phyloP scores from a whole-genome alignment of 2,113 vertebrate species.

The Callocephalon fimbriatum region DNA sequence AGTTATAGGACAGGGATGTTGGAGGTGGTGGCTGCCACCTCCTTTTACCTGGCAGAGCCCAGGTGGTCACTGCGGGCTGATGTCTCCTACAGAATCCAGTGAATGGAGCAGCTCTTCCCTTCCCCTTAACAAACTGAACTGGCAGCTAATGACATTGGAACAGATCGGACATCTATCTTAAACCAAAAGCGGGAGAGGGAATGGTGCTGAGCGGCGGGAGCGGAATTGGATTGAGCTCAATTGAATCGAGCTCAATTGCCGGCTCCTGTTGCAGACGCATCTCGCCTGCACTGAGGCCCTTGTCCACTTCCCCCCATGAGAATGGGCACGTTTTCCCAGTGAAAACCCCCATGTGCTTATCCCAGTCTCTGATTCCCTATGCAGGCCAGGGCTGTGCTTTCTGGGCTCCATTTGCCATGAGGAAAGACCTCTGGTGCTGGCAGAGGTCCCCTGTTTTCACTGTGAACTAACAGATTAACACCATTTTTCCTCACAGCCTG shows the following conservation, averaged over 20 bases:
- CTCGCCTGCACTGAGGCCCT: rapidly evolving
- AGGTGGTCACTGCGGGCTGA: rapidly evolving
- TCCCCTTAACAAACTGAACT: background rate
- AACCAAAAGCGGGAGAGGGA: background rate
- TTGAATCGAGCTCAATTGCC: rapidly evolving
- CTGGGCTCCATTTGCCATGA: background rate
- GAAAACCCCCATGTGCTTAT: rapidly evolving
- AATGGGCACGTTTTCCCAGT: rapidly evolving
- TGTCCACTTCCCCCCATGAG: rapidly evolving
- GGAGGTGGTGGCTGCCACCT: background rate
- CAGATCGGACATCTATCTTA: background rate
- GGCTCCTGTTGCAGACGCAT: rapidly evolving
- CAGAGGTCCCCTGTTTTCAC: background rate
- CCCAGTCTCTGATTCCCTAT: background rate
- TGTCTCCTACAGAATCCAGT: background rate
- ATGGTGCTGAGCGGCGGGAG: rapidly evolving
- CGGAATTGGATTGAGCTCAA: background rate
- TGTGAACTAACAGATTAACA: background rate
- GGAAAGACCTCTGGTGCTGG: background rate
- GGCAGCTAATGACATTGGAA: background rate
- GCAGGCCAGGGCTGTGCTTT: rapidly evolving
- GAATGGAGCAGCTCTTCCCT: background rate
- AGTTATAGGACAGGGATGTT: rapidly evolving
- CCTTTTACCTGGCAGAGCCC: background rate
- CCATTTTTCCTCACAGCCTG: background rate